These are phyloP conservation scores for Phoenicopterus ruber DNA, from an alignment of 2,113 vertebrate species.

Conservation along the genomic window DNA sequence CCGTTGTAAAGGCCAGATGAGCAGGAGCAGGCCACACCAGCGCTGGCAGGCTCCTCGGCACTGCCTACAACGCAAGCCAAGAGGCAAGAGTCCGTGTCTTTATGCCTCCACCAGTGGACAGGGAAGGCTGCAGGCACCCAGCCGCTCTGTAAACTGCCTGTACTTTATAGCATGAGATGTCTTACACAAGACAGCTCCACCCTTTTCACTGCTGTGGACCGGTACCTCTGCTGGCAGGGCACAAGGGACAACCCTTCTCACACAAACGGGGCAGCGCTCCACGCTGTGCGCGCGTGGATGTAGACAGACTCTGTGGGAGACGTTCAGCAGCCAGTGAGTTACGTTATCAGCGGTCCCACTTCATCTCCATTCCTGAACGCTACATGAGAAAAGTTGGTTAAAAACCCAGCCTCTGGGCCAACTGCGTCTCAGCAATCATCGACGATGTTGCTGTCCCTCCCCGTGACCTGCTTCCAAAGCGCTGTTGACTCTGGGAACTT, in stretches of 20 bases:
- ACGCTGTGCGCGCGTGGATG: rapidly evolving
- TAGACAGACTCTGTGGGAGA: neutral
- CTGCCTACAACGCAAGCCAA: neutral
- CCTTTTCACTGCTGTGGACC: neutral
- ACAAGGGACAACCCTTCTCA: neutral
- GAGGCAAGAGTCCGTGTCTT: neutral
- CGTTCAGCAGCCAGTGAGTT: neutral
- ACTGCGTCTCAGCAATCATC: neutral
- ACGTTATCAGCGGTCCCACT: neutral
- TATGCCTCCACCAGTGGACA: neutral
- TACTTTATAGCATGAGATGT: neutral
- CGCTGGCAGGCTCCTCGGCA: neutral
- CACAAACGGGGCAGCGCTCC: neutral
- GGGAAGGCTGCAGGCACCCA: neutral
- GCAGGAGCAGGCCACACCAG: neutral
- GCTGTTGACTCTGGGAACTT: neutral
- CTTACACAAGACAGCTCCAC: neutral
- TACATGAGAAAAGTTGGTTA: neutral
- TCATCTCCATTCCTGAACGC: neutral
- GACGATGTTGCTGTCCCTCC: neutral
- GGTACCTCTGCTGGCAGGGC: neutral
- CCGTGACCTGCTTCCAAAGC: neutral
- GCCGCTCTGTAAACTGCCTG: neutral
- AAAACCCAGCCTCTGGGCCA: neutral
- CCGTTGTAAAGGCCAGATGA: neutral